A percentile compares a stretch with the other conserved stretches of the same genome.
Evolutionary conservation across 1,140 invertebrate species (phyloP).

Genomic region (Marisa cornuarietis): DNA sequence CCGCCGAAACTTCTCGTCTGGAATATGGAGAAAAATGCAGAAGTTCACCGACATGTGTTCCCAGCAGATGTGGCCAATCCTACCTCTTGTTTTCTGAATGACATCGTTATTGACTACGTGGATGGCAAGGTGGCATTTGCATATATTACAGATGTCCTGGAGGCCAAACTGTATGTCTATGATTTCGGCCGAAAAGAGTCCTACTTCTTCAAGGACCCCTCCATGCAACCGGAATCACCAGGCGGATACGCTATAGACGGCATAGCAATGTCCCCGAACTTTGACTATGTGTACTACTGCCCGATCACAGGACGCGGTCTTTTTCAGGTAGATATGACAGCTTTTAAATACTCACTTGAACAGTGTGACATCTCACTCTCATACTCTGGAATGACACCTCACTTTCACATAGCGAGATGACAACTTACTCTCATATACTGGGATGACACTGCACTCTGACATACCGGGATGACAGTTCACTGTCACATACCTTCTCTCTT

Average conservation of each 20-base stretch:
- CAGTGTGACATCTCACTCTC: no score
- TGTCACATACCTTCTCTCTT: no score
- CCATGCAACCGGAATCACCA: slow-evolving; percentile 31
- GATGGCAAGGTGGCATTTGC: slow-evolving; percentile 37
- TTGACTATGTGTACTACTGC: slow-evolving; percentile 42
- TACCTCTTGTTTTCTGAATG: slow-evolving; percentile 40
- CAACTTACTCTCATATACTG: no score
- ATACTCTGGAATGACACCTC: no score
- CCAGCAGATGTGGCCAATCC: slow-evolving; percentile 34
- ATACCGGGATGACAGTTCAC: no score
- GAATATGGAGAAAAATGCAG: slow-evolving; percentile 28
- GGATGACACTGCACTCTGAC: no score
- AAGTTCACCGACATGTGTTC: slow-evolving; percentile 29
- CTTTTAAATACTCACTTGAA: no score
- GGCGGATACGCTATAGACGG: slow-evolving; percentile 34
- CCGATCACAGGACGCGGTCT: slow-evolving; percentile 29
- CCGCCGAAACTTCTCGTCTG: slow-evolving; percentile 42
- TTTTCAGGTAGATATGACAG: slow-evolving; percentile 22
- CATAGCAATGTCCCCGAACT: slow-evolving; percentile 45
- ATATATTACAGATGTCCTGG: slow-evolving; percentile 42
- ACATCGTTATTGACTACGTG: slow-evolving; percentile 46
- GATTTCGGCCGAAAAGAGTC: slow-evolving; percentile 26
- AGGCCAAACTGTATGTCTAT: slow-evolving; percentile 36
- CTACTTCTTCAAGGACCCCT: slow-evolving; percentile 31
- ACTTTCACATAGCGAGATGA: no score